phyloP scores from a whole-genome alignment of 2,113 vertebrate species.

The Trichechus manatus region DNA sequence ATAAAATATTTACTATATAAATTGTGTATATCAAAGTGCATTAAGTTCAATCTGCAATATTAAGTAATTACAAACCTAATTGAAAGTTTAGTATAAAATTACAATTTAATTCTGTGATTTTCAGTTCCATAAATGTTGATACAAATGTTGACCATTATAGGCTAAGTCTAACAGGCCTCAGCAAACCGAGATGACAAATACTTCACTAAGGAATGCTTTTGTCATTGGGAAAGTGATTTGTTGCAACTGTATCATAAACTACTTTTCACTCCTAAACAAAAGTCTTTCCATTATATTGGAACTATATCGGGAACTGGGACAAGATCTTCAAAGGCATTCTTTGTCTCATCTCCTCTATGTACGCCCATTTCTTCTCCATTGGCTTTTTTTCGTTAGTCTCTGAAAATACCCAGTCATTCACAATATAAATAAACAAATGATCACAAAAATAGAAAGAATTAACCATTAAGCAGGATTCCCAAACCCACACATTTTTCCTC shows the following conservation, averaged over 20 bases:
- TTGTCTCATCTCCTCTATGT: neutral
- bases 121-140: neutral
- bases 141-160: neutral
- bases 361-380: neutral
- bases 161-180: neutral
- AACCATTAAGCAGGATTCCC: neutral
- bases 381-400: neutral
- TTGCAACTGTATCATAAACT: neutral
- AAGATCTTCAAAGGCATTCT: neutral
- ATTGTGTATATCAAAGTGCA: neutral
- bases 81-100: neutral
- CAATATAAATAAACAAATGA: neutral
- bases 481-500: neutral
- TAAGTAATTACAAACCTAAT: neutral
- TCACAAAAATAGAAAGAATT: neutral
- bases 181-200: neutral
- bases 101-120: neutral
- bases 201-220: neutral
- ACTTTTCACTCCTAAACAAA: neutral
- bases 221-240: neutral
- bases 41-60: neutral
- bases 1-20: constrained; percentile 2
- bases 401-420: neutral
- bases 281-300: neutral
- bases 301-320: neutral